These are phyloP conservation scores for Drosophila nr. fundita DNA, from an alignment of 2,888 invertebrate genomes.

Conservation along the genomic window DNA sequence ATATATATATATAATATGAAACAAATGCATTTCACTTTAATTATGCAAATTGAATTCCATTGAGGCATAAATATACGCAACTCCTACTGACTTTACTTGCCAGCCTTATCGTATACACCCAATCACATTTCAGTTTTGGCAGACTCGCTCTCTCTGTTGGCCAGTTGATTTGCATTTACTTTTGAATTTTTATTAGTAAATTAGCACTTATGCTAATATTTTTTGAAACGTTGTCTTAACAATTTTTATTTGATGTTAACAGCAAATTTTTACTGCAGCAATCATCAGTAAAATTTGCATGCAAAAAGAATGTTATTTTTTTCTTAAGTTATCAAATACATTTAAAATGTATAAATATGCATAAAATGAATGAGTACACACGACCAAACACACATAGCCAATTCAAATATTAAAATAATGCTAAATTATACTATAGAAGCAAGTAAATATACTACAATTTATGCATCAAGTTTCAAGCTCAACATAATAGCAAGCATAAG, in stretches of 20 bases:
- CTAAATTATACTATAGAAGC: not conserved
- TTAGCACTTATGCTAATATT: conserved; percentile 69
- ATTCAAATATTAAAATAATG: conserved; percentile 10
- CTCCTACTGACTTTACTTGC: conserved; percentile 8
- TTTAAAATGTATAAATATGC: conserved; percentile 49
- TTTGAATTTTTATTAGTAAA: conserved; percentile 66
- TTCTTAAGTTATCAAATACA: conserved; percentile 28
- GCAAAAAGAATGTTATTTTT: conserved; percentile 5
- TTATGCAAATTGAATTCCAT: conserved; percentile 73
- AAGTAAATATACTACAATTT: not conserved
- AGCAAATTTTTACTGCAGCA: conserved; percentile 19
- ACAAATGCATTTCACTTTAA: conserved; percentile 68
- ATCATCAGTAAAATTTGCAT: conserved; percentile 28
- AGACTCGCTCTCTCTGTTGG: not conserved
- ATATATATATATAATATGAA: conserved; percentile 49
- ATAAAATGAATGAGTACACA: conserved; percentile 33
- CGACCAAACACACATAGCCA: conserved; percentile 14
- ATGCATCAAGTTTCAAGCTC: not conserved
- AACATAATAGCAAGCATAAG: not conserved
- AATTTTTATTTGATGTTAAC: conserved; percentile 44
- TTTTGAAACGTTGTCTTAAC: conserved; percentile 18
- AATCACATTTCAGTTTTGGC: not conserved
- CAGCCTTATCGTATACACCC: not conserved
- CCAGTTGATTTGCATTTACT: conserved; percentile 63
- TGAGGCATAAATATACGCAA: conserved; percentile 60